These are phyloP conservation scores for Tortrix viridana DNA, from an alignment of 2,888 invertebrate species.

Conservation along the genomic window DNA sequence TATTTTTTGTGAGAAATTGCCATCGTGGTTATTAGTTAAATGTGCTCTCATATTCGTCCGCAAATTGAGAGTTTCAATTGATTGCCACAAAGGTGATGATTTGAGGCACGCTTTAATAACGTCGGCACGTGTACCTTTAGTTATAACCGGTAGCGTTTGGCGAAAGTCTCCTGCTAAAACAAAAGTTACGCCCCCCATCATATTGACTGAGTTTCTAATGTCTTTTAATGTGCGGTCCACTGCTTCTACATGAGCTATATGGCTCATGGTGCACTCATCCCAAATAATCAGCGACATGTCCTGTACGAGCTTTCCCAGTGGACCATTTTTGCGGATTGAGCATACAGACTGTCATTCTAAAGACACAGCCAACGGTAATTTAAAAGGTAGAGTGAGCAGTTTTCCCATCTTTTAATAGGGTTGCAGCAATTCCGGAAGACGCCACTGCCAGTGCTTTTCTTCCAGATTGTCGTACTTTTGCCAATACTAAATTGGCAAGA, in stretches of 20 bases:
- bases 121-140: background rate
- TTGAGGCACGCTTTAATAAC: background rate
- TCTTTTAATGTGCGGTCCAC: constrained; percentile 36
- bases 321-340: constrained; percentile 48
- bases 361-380: constrained; percentile 40
- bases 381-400: constrained; percentile 38
- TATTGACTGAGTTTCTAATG: constrained; percentile 15
- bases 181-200: constrained; percentile 18
- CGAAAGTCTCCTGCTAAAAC: constrained; percentile 45
- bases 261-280: constrained; percentile 45
- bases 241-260: constrained; percentile 40
- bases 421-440: constrained; percentile 40
- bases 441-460: constrained; percentile 30
- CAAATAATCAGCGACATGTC: constrained; percentile 42
- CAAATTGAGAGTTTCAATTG: background rate
- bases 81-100: background rate
- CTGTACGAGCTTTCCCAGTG: constrained; percentile 50
- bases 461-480: constrained; percentile 35
- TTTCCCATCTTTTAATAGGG: constrained; percentile 36
- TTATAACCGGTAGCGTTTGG: constrained; percentile 41
- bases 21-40: background rate
- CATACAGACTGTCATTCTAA: constrained; percentile 41
- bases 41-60: constrained; percentile 1
- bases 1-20: background rate
- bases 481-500: constrained; percentile 19